Conservation (phyloP, 64 coral and sea anemone genomes). For the Actinia equina region DNA sequence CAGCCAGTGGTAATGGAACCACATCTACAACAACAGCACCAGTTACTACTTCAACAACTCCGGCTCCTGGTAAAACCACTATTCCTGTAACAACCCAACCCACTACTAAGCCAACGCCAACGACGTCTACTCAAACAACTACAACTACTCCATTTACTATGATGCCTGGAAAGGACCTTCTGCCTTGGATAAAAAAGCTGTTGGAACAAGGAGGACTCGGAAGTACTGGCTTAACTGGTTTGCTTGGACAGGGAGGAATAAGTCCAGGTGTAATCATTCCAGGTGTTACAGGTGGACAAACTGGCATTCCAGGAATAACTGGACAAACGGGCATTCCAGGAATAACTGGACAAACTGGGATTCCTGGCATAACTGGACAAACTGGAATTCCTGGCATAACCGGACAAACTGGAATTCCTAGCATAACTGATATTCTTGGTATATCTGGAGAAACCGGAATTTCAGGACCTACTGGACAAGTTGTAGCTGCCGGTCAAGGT, state of each 20-base stretch:
- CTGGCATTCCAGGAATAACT: background rate
- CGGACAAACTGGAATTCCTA: background rate
- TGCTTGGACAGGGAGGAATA: background rate
- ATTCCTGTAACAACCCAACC: background rate
- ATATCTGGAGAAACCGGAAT: background rate
- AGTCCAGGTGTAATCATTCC: no score
- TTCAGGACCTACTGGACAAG: background rate
- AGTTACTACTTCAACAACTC: background rate
- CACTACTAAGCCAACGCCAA: background rate
- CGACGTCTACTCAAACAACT: background rate
- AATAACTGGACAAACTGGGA: background rate
- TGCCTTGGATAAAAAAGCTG: background rate
- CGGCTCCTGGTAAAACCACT: background rate
- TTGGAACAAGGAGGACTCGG: background rate
- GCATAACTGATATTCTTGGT: background rate
- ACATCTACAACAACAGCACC: constrained; percentile 8
- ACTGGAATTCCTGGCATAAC: constrained; percentile 2
- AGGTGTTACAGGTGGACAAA: background rate
- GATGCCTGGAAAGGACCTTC: background rate
- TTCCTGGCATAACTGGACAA: constrained; percentile 9
- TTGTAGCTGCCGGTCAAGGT: background rate
- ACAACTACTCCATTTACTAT: background rate
- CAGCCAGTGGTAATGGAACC: background rate
- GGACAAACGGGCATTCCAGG: background rate
- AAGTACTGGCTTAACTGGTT: constrained; percentile 1